Percentiles rank a stretch among this genome's conserved stretches.
phyloP scores from a whole-genome alignment of 2,888 invertebrate genomes.

The Dysmachus trigonus region DNA sequence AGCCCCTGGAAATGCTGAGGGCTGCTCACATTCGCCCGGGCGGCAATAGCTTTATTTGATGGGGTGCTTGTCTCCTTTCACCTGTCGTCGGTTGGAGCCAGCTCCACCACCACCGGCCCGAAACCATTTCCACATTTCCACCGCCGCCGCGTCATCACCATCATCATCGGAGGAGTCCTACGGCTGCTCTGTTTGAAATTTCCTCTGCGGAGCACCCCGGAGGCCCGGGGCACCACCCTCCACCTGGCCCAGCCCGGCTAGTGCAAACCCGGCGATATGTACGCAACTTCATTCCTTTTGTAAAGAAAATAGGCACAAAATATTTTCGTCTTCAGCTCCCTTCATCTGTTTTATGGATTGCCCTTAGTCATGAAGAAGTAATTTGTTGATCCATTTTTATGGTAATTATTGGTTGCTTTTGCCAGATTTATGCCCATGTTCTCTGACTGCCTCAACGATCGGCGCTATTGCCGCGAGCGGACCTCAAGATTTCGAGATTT shows the following conservation, averaged over 20 bases:
- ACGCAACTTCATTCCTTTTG: slow-evolving; percentile 21
- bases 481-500: slow-evolving; percentile 10
- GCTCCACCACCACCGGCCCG: not conserved
- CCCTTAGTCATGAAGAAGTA: slow-evolving; percentile 46
- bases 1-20: not conserved
- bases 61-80: slow-evolving; percentile 31
- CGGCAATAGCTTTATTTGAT: slow-evolving; percentile 30
- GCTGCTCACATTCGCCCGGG: not conserved
- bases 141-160: not conserved
- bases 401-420: slow-evolving; percentile 46
- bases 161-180: not conserved
- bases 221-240: not conserved
- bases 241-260: not conserved
- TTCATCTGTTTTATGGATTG: slow-evolving; percentile 47
- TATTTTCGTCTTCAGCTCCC: slow-evolving; percentile 28
- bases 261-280: not conserved
- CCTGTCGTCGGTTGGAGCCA: not conserved
- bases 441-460: not conserved
- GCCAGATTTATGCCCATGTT: slow-evolving; percentile 38
- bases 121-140: not conserved
- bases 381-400: slow-evolving; percentile 48
- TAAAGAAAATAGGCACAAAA: not conserved
- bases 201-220: not conserved
- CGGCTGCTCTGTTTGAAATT: slow-evolving; percentile 1
- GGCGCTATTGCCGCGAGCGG: not conserved